phyloP scores from a whole-genome alignment of 2,888 invertebrate genomes.

The Trissolcus brochymenae region DNA sequence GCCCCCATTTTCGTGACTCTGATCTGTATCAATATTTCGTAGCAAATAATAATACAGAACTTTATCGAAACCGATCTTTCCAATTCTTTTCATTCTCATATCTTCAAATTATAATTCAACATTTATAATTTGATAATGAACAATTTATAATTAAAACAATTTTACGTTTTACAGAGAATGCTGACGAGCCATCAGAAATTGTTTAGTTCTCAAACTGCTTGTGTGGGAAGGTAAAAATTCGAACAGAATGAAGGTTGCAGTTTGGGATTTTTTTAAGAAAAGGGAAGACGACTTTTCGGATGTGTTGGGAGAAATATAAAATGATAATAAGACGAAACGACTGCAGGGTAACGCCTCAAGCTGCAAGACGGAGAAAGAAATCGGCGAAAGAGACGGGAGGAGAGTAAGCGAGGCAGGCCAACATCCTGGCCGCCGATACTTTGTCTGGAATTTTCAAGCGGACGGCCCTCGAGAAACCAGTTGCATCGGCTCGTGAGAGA shows the following conservation, averaged over 20 bases:
- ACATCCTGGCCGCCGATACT: conserved; percentile 66
- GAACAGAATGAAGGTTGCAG: too few species aligned
- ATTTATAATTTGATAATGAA: too few species aligned
- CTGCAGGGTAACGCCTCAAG: conserved; percentile 30
- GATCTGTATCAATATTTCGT: not conserved
- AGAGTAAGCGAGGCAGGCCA: conserved; percentile 58
- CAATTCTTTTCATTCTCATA: too few species aligned
- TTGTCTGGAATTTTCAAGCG: conserved; percentile 67
- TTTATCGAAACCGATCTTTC: too few species aligned
- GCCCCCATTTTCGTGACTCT: not conserved
- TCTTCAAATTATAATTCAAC: too few species aligned
- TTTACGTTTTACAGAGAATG: too few species aligned
- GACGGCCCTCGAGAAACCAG: conserved; percentile 64
- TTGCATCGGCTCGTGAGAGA: conserved; percentile 55
- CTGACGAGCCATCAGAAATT: not conserved
- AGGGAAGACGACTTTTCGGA: too few species aligned
- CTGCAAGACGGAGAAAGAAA: conserved; percentile 26
- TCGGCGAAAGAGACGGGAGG: conserved; percentile 36
- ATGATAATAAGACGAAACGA: conserved; percentile 38
- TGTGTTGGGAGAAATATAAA: conserved; percentile 19
- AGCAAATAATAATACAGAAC: too few species aligned
- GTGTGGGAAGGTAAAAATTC: too few species aligned
- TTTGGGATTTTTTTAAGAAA: not conserved
- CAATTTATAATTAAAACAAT: too few species aligned
- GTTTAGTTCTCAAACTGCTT: not conserved